A percentile compares a stretch with the other conserved stretches of the same genome.
Evolutionary conservation across 2,113 vertebrate species (phyloP).

Genomic region (Trogon surrucura): DNA sequence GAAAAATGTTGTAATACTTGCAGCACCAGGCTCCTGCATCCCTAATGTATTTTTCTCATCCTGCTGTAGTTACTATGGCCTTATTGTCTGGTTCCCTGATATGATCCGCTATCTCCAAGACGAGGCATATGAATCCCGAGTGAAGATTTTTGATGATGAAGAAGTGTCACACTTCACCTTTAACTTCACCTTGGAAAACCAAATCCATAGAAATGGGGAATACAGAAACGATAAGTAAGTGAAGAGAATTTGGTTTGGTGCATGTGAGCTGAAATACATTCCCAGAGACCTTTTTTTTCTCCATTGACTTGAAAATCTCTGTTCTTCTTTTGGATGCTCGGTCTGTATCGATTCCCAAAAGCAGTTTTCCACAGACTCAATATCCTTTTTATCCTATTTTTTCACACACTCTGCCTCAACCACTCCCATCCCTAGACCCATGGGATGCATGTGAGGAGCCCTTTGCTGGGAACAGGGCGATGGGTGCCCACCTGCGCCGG

Average conservation of each 20-base stretch:
- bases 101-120: conserved; percentile 97
- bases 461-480: neutral
- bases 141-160: conserved; percentile 85
- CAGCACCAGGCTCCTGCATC: neutral
- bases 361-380: neutral
- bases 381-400: neutral
- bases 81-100: conserved; percentile 97
- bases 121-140: conserved; percentile 88
- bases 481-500: neutral
- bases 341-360: neutral
- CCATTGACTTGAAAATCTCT: neutral
- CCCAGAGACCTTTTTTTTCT: neutral
- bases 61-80: conserved; percentile 88
- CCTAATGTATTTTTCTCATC: neutral
- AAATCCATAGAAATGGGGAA: conserved; percentile 89
- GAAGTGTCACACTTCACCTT: conserved; percentile 89
- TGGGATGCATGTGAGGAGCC: neutral
- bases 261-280: neutral
- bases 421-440: neutral
- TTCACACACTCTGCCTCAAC: neutral
- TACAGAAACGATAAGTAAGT: conserved; percentile 91
- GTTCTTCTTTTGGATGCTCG: neutral
- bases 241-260: neutral
- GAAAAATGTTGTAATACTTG: neutral
- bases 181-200: conserved; percentile 97